Evolutionary conservation across 2,888 invertebrate genomes (phyloP).

Genomic region (Didymodactylos carnosus): DNA sequence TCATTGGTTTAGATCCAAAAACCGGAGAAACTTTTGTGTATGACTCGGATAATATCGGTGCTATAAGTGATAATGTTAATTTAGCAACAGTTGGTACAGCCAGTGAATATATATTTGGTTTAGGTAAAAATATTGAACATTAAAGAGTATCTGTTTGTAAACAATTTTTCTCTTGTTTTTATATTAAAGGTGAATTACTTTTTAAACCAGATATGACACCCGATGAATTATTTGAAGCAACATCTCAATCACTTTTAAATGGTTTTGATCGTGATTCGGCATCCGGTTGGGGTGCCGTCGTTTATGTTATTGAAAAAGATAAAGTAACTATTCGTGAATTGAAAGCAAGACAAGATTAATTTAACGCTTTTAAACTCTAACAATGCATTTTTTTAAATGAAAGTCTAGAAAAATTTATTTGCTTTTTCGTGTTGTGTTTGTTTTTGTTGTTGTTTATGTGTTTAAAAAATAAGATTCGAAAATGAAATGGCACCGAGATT

Average conservation of each 20-base stretch:
- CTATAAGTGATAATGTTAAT: slow-evolving; percentile 68
- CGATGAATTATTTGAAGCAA: slow-evolving; percentile 81
- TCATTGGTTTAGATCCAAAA: slow-evolving; percentile 69
- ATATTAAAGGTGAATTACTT: background rate
- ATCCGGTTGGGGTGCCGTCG: slow-evolving; percentile 91
- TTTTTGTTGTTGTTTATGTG: no score
- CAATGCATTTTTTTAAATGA: no score
- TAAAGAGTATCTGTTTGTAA: slow-evolving; percentile 54
- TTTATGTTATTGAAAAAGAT: slow-evolving; percentile 81
- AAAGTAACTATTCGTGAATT: slow-evolving; percentile 67
- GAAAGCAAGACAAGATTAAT: slow-evolving; percentile 87
- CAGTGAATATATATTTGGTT: slow-evolving; percentile 41
- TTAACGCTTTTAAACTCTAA: no score
- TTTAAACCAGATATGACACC: slow-evolving; percentile 40
- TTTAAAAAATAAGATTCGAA: no score
- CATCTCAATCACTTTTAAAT: slow-evolving; percentile 76
- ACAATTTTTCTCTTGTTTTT: slow-evolving; percentile 7
- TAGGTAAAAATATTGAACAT: slow-evolving; percentile 93
- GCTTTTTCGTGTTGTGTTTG: no score
- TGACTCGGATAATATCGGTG: slow-evolving; percentile 85
- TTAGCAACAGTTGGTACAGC: slow-evolving; percentile 95
- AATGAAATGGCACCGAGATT: no score
- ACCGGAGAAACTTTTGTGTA: slow-evolving; percentile 69
- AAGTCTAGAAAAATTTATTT: no score
- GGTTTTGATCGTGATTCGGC: slow-evolving; percentile 89